A percentile compares a stretch with the other conserved stretches of the same genome.
phyloP scores from a whole-genome alignment of 1,140 invertebrate species.

The Lepidurus couesii region DNA sequence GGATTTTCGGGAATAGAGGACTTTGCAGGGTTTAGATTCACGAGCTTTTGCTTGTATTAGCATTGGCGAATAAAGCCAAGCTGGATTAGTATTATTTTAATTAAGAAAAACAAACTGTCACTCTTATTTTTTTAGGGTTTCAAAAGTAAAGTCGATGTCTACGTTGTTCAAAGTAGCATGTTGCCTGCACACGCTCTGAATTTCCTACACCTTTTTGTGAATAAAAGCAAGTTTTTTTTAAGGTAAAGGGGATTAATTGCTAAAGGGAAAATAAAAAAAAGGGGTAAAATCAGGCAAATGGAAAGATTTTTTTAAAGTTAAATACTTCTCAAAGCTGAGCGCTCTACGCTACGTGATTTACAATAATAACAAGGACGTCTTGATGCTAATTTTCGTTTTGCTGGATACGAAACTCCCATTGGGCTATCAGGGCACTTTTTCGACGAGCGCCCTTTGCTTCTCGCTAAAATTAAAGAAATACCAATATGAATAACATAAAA shows the following conservation, averaged over 20 bases:
- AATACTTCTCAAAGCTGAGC: neutral
- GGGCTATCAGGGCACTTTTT: slow-evolving; percentile 49
- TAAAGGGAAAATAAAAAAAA: too few species aligned
- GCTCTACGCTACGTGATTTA: slow-evolving; percentile 6
- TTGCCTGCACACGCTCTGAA: slow-evolving; percentile 17
- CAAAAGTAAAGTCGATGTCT: neutral
- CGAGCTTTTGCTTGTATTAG: slow-evolving; percentile 14
- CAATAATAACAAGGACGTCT: neutral
- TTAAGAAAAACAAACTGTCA: neutral
- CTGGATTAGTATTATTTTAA: neutral
- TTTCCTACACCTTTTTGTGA: neutral
- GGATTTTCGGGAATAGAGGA: neutral
- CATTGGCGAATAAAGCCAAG: slow-evolving; percentile 21
- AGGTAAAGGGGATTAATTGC: neutral
- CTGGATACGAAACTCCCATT: slow-evolving; percentile 51
- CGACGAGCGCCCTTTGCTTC: slow-evolving; percentile 42
- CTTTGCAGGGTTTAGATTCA: neutral
- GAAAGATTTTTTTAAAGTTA: neutral
- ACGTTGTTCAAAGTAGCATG: neutral
- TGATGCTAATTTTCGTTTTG: slow-evolving; percentile 38
- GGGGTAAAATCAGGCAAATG: neutral
- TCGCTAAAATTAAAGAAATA: slow-evolving; percentile 39
- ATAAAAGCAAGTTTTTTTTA: neutral
- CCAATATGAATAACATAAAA: neutral
- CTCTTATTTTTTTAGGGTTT: neutral